Percentiles rank a stretch among this genome's conserved stretches.
Evolutionary conservation across 1,140 invertebrate species (phyloP).

Genomic region (Cotesia glomerata): DNA sequence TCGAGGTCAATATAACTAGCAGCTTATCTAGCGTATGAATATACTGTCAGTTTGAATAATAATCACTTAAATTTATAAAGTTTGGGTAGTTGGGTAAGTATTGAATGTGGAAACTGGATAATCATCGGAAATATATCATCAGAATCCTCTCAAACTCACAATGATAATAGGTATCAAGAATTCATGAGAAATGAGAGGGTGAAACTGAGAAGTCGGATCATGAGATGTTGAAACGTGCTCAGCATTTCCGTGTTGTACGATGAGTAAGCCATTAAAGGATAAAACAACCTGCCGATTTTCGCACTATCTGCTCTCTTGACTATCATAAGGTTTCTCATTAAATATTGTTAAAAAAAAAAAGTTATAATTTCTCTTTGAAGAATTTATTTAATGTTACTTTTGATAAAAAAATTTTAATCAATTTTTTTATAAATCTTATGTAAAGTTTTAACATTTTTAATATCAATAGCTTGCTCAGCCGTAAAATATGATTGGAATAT

Average conservation of each 20-base stretch:
- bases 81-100: neutral
- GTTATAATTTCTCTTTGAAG: too few relatives aligned
- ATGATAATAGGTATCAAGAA: constrained; percentile 19
- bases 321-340: too few relatives aligned
- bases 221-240: constrained; percentile 15
- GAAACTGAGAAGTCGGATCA: neutral
- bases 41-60: neutral
- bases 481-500: too few relatives aligned
- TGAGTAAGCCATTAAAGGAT: neutral
- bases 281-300: neutral
- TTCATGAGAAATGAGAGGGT: constrained; percentile 5
- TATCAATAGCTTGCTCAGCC: too few relatives aligned
- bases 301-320: neutral
- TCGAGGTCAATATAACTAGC: neutral
- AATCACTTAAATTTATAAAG: too few relatives aligned
- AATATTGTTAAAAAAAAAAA: too few relatives aligned
- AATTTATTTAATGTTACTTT: too few relatives aligned
- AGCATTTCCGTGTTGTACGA: constrained; percentile 11
- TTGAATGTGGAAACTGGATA: neutral
- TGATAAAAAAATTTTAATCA: too few relatives aligned
- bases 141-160: neutral
- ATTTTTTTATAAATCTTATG: too few relatives aligned
- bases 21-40: neutral
- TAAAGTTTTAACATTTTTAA: too few relatives aligned
- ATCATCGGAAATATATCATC: neutral